A percentile compares a stretch with the other conserved stretches of the same genome.
phyloP scores from a whole-genome alignment of 2,797 vertebrate genomes.

The Enteromius treurensis region DNA sequence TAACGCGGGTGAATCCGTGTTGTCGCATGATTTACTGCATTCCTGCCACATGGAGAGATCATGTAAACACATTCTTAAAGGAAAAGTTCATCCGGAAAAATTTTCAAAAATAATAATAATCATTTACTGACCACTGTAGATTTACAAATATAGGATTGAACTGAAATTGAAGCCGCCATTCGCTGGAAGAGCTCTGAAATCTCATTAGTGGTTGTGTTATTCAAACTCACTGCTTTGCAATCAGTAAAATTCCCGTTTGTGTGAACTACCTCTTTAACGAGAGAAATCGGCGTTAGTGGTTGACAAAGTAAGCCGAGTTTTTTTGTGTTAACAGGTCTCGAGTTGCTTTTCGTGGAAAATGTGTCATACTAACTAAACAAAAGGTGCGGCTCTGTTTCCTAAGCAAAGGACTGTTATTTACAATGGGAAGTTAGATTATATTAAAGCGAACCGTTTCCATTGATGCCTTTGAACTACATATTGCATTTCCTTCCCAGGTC shows the following conservation, averaged over 20 bases:
- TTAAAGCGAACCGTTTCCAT: slow-evolving; percentile 16
- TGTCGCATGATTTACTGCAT: slow-evolving; percentile 53
- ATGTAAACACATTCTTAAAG: slow-evolving; percentile 2
- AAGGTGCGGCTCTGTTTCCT: slow-evolving; percentile 42
- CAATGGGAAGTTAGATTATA: slow-evolving; percentile 11
- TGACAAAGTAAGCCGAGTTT: neutral
- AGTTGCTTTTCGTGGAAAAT: slow-evolving; percentile 23
- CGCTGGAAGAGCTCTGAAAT: neutral
- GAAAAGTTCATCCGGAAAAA: neutral
- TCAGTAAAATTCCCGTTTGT: slow-evolving; percentile 9
- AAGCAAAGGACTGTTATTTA: slow-evolving; percentile 32
- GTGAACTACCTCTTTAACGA: neutral
- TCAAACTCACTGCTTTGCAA: neutral
- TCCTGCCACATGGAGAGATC: slow-evolving; percentile 45
- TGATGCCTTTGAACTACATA: neutral
- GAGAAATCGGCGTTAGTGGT: neutral
- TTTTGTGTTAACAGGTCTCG: slow-evolving; percentile 17
- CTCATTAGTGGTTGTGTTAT: too few relatives aligned
- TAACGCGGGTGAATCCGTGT: slow-evolving; percentile 57
- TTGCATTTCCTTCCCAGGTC: neutral
- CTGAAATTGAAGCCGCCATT: neutral
- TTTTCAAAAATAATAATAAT: neutral
- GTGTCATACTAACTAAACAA: slow-evolving; percentile 42
- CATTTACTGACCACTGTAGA: neutral
- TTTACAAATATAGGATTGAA: neutral